Conservation (phyloP, 2,113 vertebrate genomes). For the Vidua chalybeata region DNA sequence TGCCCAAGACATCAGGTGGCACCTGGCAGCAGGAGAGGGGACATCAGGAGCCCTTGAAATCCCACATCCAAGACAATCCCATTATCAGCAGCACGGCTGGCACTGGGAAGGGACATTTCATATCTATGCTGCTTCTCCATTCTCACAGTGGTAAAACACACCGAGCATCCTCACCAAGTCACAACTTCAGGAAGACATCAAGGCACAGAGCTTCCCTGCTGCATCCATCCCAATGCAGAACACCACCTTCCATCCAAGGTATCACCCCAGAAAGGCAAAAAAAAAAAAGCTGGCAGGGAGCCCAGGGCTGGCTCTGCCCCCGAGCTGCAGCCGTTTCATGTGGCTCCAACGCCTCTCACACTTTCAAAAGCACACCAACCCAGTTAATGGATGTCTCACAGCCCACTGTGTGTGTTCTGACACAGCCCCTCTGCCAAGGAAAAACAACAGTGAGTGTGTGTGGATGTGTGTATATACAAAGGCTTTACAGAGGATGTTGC, state of each 20-base stretch:
- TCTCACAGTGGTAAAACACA: not conserved
- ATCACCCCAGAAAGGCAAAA: not conserved
- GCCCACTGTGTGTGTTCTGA: conserved; percentile 35
- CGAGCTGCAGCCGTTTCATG: conserved; percentile 56
- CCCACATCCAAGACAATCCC: not conserved
- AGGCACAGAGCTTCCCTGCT: not conserved
- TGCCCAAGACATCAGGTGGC: accelerated
- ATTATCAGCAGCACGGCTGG: accelerated
- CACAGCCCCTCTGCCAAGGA: not conserved
- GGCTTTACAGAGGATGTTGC: not conserved
- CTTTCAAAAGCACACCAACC: conserved; percentile 44
- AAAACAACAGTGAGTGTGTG: not conserved
- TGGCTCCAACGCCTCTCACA: conserved; percentile 47
- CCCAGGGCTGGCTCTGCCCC: conserved; percentile 9
- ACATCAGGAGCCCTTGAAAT: not conserved
- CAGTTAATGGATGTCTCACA: not conserved
- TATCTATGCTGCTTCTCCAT: not conserved
- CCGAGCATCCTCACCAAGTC: not conserved
- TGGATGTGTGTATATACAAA: not conserved
- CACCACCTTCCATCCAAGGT: not conserved
- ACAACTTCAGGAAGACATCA: not conserved
- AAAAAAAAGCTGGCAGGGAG: not conserved
- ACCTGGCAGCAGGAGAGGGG: not conserved
- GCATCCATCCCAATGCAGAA: not conserved
- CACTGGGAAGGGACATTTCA: accelerated